Base-by-base conservation (phyloP, 2,888 invertebrate species). In the Drosophila gaucha region DNA sequence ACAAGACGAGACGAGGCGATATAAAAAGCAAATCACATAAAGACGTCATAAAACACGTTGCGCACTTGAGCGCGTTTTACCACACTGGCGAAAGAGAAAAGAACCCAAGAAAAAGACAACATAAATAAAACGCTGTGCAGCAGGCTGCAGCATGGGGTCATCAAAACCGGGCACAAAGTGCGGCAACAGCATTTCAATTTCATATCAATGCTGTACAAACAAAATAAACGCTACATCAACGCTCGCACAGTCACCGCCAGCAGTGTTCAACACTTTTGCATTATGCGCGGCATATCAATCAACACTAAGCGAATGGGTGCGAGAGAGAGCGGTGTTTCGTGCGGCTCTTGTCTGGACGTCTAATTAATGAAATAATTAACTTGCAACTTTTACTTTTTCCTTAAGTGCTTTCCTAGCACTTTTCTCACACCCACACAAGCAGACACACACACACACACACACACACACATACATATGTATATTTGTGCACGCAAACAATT, bases 331-430 rank as follows among this genome's bases (percentile, higher is more conserved):
- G 2, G 12, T 0, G 31, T 31, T 22, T 39, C 14, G 38, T 39
- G 22, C 18, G n/a, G 5, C 24, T 39, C 38, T 39, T 49, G 62
- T 72, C 66, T 68, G 26, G 49, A 62, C 60, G 69, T 41, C 78
- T 84, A 87, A 86, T 87, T 87, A 87, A 87, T 87, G 80, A 77
- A 78, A 84, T 87, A 87, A 87, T 87, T 80, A 86, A 86, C 74
- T 87, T 79, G 80, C 74, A 69, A 77, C 78, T 85, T 78, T 80
- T 65, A 70, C 51, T 65, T 74, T 62, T 67, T 72, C 44, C 72
- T 66, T 83, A 80, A 74, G 78, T 80, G 83, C 74, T 78, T 73
- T 70, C 60, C 65, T 49, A 76, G 69, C 80, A 76, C 74, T 76
- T 74, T 67, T 39, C 38, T 62, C 50, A 30, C 24, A 22, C 39